phyloP scores from a whole-genome alignment of 2,797 vertebrate species.

The Myripristis murdjan region DNA sequence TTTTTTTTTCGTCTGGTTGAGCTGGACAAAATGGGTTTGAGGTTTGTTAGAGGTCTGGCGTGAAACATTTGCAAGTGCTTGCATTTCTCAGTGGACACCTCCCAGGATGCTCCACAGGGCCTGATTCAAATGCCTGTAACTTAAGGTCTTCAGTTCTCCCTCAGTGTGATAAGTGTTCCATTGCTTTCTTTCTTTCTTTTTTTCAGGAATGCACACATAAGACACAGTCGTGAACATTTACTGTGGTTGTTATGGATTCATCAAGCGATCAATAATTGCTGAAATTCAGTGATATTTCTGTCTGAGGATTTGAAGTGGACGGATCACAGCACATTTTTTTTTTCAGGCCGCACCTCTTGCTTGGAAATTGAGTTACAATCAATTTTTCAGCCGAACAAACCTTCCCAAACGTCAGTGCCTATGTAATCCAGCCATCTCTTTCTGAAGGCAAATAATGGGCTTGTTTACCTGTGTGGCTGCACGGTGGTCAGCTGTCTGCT shows the following conservation, averaged over 20 bases:
- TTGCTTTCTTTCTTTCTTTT: conserved; percentile 22
- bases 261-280: background rate
- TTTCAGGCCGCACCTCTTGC: background rate
- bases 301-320: background rate
- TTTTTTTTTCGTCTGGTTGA: too few species aligned
- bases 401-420: conserved; percentile 15
- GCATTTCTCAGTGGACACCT: too few species aligned
- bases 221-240: background rate
- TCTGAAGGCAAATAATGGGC: conserved; percentile 6
- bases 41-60: too few species aligned
- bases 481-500: conserved; percentile 25
- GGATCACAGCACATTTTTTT: conserved; percentile 1
- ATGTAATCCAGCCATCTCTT: background rate
- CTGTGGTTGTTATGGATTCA: conserved; percentile 1
- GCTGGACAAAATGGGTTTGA: too few species aligned
- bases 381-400: conserved; percentile 10
- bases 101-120: too few species aligned
- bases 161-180: conserved; percentile 5
- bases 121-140: too few species aligned
- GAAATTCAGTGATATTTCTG: background rate
- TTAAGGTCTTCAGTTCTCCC: too few species aligned
- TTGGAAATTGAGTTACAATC: conserved; percentile 23
- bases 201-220: background rate
- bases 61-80: too few species aligned
- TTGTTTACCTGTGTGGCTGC: conserved; percentile 21